Evolutionary conservation across 2,888 invertebrate species (phyloP).

Genomic region (Pachliopta kotzebuea): DNA sequence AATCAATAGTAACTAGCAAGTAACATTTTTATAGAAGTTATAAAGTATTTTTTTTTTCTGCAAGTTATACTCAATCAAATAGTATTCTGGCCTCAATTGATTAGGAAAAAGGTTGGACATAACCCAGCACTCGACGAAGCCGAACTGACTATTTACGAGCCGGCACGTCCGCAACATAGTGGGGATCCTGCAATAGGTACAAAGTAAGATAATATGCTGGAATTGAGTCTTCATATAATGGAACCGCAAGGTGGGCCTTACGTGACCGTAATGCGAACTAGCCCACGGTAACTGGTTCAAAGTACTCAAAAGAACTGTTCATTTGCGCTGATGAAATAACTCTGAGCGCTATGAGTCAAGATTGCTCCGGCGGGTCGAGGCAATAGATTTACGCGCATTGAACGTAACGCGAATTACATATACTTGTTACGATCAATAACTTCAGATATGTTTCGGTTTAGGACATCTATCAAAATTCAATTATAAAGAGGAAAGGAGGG

Average conservation of each 20-base stretch:
- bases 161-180: slow-evolving; percentile 37
- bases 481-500: too few relatives aligned
- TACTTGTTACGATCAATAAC: too few relatives aligned
- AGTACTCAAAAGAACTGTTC: slow-evolving; percentile 25
- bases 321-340: slow-evolving; percentile 25
- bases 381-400: too few relatives aligned
- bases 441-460: too few relatives aligned
- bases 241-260: slow-evolving; percentile 42
- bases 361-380: too few relatives aligned
- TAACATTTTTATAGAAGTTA: too few relatives aligned
- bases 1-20: too few relatives aligned
- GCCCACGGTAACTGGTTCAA: slow-evolving; percentile 11
- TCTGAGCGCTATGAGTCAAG: slow-evolving; percentile 1
- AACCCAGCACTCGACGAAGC: neutral
- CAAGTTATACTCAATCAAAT: slow-evolving; percentile 14
- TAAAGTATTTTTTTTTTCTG: too few relatives aligned
- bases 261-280: slow-evolving; percentile 39
- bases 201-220: slow-evolving; percentile 52
- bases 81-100: too few relatives aligned
- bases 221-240: slow-evolving; percentile 42
- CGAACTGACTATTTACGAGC: slow-evolving; percentile 11
- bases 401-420: too few relatives aligned
- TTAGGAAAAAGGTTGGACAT: too few relatives aligned
- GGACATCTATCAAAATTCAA: too few relatives aligned
- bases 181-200: slow-evolving; percentile 41